phyloP scores from a whole-genome alignment of 2,888 invertebrate genomes.

The Chesias legatella region DNA sequence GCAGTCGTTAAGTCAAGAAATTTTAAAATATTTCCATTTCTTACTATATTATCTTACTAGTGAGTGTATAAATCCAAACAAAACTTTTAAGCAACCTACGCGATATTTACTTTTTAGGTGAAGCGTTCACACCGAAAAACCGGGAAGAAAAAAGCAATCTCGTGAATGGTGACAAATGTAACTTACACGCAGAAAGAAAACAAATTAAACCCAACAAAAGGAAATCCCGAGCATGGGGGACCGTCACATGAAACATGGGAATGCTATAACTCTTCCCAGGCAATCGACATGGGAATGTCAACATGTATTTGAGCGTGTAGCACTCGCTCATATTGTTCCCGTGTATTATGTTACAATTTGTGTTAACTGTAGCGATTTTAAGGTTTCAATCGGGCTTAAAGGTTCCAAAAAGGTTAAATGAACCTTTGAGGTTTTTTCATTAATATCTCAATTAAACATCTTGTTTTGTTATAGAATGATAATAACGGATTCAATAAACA shows the following conservation, averaged over 20 bases:
- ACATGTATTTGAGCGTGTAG: slow-evolving; percentile 34
- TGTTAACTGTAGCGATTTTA: slow-evolving; percentile 18
- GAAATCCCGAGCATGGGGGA: slow-evolving; percentile 30
- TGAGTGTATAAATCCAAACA: too few species aligned
- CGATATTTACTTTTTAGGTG: slow-evolving; percentile 7
- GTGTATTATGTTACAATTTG: slow-evolving; percentile 21
- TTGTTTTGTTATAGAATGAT: too few species aligned
- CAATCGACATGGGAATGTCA: slow-evolving; percentile 36
- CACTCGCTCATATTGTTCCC: slow-evolving; percentile 19
- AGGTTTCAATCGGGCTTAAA: slow-evolving; percentile 4
- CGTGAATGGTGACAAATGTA: slow-evolving; percentile 10
- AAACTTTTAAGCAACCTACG: too few species aligned
- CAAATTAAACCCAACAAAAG: slow-evolving; percentile 34
- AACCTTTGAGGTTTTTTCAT: too few species aligned
- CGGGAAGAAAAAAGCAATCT: slow-evolving; percentile 11
- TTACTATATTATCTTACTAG: too few species aligned
- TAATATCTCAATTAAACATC: too few species aligned
- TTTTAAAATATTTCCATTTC: too few species aligned
- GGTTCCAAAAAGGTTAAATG: too few species aligned
- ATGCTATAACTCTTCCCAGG: slow-evolving; percentile 34
- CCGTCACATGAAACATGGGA: slow-evolving; percentile 34
- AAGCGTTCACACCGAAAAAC: slow-evolving; percentile 3
- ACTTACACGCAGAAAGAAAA: slow-evolving; percentile 15
- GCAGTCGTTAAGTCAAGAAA: too few species aligned
- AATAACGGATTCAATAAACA: too few species aligned